phyloP scores from a whole-genome alignment of 1,140 invertebrate species.

The Saccostrea glomerata region DNA sequence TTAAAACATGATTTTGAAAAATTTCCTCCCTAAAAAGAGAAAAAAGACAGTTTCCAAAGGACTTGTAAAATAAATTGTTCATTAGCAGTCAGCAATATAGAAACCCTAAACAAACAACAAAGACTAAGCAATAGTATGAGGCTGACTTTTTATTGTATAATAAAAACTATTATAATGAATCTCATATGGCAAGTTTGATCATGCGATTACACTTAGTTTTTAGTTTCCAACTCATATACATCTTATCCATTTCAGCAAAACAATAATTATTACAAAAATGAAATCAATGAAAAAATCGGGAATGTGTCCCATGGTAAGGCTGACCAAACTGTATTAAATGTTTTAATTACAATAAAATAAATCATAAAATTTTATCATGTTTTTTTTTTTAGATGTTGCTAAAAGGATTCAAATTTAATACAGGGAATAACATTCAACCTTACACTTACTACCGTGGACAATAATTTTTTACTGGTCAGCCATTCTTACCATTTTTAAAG shows the following conservation, averaged over 20 bases:
- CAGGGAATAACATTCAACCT: background rate
- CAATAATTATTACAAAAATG: background rate
- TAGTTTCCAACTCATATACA: background rate
- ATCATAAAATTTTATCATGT: background rate
- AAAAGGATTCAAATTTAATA: background rate
- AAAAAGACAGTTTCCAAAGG: too few relatives aligned
- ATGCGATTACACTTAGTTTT: background rate
- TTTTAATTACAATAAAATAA: too few relatives aligned
- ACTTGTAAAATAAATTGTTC: too few relatives aligned
- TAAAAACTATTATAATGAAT: background rate
- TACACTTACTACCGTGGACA: too few relatives aligned
- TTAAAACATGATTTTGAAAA: too few relatives aligned
- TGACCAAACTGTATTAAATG: background rate
- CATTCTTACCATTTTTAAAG: background rate
- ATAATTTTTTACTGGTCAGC: background rate
- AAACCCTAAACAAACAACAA: background rate
- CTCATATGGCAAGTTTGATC: conserved; percentile 21
- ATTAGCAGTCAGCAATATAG: background rate
- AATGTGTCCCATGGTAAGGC: background rate
- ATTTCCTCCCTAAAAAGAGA: too few relatives aligned
- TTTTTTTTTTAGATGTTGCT: background rate
- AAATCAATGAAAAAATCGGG: background rate
- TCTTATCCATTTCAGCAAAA: background rate
- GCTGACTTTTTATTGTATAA: background rate
- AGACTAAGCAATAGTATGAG: background rate